A percentile compares a stretch with the other conserved stretches of the same genome.
Evolutionary conservation across 2,888 invertebrate genomes (phyloP).

Genomic region (Sinotaia quadrata): DNA sequence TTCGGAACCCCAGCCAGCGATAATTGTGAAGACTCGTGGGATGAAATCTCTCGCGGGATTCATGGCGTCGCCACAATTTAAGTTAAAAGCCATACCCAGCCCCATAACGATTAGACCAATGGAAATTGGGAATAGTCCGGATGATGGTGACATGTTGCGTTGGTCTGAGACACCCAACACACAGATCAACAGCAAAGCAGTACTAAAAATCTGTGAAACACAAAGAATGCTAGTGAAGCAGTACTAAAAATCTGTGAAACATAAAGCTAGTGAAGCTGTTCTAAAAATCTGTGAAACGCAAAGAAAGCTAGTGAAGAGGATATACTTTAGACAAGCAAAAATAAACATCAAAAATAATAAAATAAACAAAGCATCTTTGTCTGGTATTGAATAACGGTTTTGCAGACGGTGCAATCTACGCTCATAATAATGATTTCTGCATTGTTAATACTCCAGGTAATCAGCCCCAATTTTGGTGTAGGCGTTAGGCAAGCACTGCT

Average conservation of each 20-base stretch:
- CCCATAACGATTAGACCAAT: slow-evolving; percentile 72
- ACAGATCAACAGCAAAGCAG: slow-evolving; percentile 70
- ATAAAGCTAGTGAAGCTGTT: neutral
- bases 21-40: slow-evolving; percentile 74
- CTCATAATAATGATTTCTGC: too few species aligned
- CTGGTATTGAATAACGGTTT: too few species aligned
- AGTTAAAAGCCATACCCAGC: slow-evolving; percentile 73
- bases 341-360: too few species aligned
- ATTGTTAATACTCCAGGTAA: too few species aligned
- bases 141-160: slow-evolving; percentile 69
- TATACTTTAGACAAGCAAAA: neutral
- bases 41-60: slow-evolving; percentile 77
- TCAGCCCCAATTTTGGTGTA: too few species aligned
- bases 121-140: slow-evolving; percentile 68
- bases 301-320: neutral
- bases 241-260: too few species aligned
- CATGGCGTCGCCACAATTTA: slow-evolving; percentile 76
- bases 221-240: too few species aligned
- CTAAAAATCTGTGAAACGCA: neutral
- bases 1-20: slow-evolving; percentile 73
- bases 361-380: too few species aligned
- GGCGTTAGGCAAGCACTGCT: too few species aligned
- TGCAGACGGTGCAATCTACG: too few species aligned
- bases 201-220: slow-evolving; percentile 71
- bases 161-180: slow-evolving; percentile 73